These are phyloP conservation scores for Augiades crinisus DNA, from an alignment of 2,888 invertebrate genomes.

Conservation along the genomic window DNA sequence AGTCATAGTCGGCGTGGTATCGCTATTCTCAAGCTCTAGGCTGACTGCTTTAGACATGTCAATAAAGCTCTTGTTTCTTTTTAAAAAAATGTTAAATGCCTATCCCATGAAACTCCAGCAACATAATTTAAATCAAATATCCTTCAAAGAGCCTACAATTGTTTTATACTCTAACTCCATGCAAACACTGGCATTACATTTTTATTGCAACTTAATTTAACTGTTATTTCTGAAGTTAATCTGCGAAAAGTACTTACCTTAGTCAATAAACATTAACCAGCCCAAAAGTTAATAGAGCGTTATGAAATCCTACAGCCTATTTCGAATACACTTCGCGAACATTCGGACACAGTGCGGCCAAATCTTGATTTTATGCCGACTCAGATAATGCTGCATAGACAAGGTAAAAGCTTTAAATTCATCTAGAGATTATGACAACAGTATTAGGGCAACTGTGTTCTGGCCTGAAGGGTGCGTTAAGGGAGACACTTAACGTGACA, in stretches of 20 bases:
- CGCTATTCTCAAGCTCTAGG: no score
- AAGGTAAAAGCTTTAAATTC: no score
- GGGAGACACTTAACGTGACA: no score
- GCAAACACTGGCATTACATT: conserved; percentile 3
- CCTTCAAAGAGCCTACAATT: background rate
- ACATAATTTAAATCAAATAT: background rate
- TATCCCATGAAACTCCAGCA: no score
- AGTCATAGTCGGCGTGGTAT: no score
- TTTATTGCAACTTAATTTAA: conserved; percentile 13
- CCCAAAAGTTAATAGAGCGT: conserved; percentile 21
- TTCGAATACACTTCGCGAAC: background rate
- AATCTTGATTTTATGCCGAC: background rate
- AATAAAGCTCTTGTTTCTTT: no score
- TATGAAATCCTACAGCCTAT: conserved; percentile 21
- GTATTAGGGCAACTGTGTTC: no score
- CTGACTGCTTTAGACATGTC: no score
- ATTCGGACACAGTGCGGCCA: background rate
- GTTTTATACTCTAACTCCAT: background rate
- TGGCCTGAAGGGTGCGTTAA: no score
- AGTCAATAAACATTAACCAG: conserved; percentile 10
- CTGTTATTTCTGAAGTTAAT: conserved; percentile 11
- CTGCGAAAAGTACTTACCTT: conserved; percentile 5
- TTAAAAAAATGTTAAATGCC: no score
- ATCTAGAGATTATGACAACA: no score
- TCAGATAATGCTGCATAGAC: background rate